Evolutionary conservation across 2,113 vertebrate genomes (phyloP).

Genomic region (Xiphophorus maculatus): DNA sequence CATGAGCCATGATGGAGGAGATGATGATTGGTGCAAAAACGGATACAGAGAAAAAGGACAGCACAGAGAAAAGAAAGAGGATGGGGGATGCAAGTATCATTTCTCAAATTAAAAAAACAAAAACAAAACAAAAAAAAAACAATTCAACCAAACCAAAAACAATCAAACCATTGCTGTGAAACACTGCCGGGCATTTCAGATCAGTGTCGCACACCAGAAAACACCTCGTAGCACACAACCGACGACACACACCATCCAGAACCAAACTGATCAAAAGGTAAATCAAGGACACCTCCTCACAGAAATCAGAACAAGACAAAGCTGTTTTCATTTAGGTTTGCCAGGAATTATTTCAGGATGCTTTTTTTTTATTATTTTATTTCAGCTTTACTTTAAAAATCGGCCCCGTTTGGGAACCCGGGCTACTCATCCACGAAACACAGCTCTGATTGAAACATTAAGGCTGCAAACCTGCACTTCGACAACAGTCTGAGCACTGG

Average conservation of each 20-base stretch:
- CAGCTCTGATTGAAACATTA: constrained; percentile 26
- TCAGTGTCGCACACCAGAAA: constrained; percentile 69
- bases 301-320: constrained; percentile 40
- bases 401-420: constrained; percentile 21
- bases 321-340: constrained; percentile 2
- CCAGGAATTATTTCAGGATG: constrained; percentile 2
- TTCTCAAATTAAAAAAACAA: constrained; percentile 65
- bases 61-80: constrained; percentile 59
- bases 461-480: constrained; percentile 38
- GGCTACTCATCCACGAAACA: constrained; percentile 20
- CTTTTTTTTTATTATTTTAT: neutral
- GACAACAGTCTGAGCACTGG: constrained; percentile 42
- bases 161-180: constrained; percentile 59
- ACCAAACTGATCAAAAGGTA: constrained; percentile 54
- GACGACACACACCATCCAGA: constrained; percentile 69
- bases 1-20: constrained; percentile 60
- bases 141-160: constrained; percentile 6
- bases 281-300: constrained; percentile 44
- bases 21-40: constrained; percentile 51
- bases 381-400: constrained; percentile 9
- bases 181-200: constrained; percentile 72
- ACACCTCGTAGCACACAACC: constrained; percentile 69
- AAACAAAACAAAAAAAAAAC: constrained; percentile 1
- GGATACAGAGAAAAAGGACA: constrained; percentile 41
- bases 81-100: constrained; percentile 76